phyloP scores from a whole-genome alignment of 1,140 invertebrate genomes.

The Planococcus citri region DNA sequence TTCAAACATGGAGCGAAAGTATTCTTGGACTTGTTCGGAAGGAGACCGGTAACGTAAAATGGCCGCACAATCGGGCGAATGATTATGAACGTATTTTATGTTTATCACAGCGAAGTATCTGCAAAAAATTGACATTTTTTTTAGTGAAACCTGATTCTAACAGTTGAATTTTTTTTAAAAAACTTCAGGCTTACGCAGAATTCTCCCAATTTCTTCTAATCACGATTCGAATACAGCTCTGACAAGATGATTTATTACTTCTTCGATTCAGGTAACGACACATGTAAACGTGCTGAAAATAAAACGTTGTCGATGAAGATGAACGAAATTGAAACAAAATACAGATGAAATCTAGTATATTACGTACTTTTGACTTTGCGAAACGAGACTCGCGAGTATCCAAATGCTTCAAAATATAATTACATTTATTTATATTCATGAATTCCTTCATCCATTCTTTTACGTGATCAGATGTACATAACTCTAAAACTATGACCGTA shows the following conservation, averaged over 20 bases:
- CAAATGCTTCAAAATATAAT: conserved; percentile 13
- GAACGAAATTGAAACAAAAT: not conserved
- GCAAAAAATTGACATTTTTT: not conserved
- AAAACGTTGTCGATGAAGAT: not conserved
- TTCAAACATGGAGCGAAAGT: conserved; percentile 10
- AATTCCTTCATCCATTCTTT: conserved; percentile 18
- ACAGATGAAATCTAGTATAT: not conserved
- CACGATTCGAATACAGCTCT: not conserved
- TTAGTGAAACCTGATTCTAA: not conserved
- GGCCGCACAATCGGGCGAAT: not conserved
- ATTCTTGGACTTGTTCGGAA: not conserved
- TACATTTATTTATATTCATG: conserved; percentile 12
- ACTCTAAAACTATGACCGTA: not conserved
- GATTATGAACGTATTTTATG: not conserved
- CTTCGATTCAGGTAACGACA: conserved; percentile 7
- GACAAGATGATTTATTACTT: not conserved
- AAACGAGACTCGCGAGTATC: conserved; percentile 1
- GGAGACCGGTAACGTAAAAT: not conserved
- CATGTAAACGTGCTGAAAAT: not conserved
- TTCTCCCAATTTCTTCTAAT: conserved; percentile 8
- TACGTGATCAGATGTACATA: not conserved
- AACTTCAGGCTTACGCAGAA: not conserved
- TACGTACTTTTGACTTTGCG: conserved; percentile 6
- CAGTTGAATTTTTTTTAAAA: not conserved
- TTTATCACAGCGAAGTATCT: not conserved